Evolutionary conservation across 2,113 vertebrate species (phyloP), one percentile per base, ranked within the genome.

Genomic region (Apaloderma vittatum): DNA sequence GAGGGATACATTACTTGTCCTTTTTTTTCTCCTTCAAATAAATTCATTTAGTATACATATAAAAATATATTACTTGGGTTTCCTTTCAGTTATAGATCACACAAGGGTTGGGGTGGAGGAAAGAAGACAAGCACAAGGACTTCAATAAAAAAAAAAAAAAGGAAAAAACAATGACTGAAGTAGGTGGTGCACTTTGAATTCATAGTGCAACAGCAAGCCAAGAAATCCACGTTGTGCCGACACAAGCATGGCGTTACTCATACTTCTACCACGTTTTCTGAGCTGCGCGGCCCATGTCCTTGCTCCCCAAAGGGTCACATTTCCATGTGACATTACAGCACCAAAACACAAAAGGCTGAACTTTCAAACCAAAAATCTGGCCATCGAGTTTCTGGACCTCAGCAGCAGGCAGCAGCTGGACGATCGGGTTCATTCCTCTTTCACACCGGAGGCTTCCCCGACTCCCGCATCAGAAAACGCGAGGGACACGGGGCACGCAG

Each of bases 21-120:
- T 6, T n/a, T 73, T n/a, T 18, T 4, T 45, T 16, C 8, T 4
- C 61, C 51, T 94, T 93, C 63, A 79, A 92, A 96, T 86, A 85
- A 90, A 92, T 49, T 76, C 15, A 90, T 79, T 94, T 95, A 77
- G 66, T 46, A 57, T 55, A 76, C 48, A 66, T 90, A 94, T 24
- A 97, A 97, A 96, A 97, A 96, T 92, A 93, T 52, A 93, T 94
- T 61, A 85, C 70, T 84, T 24, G 62, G 15, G 76, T 86, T 83
- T 93, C 78, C 73, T 94, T 96, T 76, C 83, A 17, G 77, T 52
- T 74, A 79, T 3, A 26, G 71, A 58, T 7, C 66, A 73, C 63
- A 81, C 61, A 29, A 90, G 66, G 72, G 58, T 4, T 61, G 12
- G 62, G 29, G n/a, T 3, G 5, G 62, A 73, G 52, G 4, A 81